A percentile compares a stretch with the other conserved stretches of the same genome.
phyloP scores from a whole-genome alignment of 1,140 invertebrate genomes.

The Philaenus spumarius region DNA sequence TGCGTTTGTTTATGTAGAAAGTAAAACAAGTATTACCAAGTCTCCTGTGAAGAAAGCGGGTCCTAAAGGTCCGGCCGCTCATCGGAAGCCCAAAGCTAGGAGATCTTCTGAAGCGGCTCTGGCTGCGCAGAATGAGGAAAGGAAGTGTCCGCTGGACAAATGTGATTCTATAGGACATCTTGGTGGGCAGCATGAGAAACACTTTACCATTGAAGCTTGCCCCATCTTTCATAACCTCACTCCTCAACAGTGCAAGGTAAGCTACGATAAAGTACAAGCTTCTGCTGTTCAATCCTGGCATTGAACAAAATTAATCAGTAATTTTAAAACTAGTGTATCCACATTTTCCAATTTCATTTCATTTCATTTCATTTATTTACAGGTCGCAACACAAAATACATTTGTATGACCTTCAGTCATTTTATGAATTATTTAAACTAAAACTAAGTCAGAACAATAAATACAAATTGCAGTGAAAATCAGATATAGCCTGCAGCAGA shows the following conservation, averaged over 20 bases:
- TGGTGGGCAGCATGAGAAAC: conserved; percentile 67
- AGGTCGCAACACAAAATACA: too few species aligned
- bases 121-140: conserved; percentile 47
- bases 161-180: conserved; percentile 89
- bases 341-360: background rate
- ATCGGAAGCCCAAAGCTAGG: conserved; percentile 43
- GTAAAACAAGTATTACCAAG: conserved; percentile 40
- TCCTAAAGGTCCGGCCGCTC: conserved; percentile 34
- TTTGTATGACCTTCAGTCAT: too few species aligned
- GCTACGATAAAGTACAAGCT: too few species aligned
- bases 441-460: too few species aligned
- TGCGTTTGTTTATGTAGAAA: conserved; percentile 29
- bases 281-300: background rate
- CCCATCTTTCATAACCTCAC: conserved; percentile 87
- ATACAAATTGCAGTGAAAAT: too few species aligned
- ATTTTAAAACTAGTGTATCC: background rate
- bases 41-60: conserved; percentile 53
- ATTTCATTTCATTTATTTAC: too few species aligned
- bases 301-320: background rate
- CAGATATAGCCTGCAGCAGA: too few species aligned
- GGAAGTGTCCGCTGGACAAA: conserved; percentile 75
- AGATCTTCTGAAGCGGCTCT: conserved; percentile 38
- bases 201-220: conserved; percentile 84
- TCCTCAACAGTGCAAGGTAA: conserved; percentile 71
- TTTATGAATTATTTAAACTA: too few species aligned